Evolutionary conservation across 2,797 vertebrate species (phyloP).

Genomic region (Ctenopoma multispine): DNA sequence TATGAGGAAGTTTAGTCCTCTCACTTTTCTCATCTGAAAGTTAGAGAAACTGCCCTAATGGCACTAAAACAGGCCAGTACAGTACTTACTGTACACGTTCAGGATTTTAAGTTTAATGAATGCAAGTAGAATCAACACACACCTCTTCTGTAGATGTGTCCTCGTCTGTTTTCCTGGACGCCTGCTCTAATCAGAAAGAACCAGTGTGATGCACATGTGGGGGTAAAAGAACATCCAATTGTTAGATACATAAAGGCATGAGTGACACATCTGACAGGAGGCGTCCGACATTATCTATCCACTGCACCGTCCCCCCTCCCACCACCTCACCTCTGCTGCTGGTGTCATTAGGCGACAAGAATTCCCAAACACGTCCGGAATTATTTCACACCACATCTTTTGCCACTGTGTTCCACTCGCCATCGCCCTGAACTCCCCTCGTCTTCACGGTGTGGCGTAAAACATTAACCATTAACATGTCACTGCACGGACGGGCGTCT

Average conservation of each 20-base stretch:
- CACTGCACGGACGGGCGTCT: constrained; percentile 61
- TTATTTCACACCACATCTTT: constrained; percentile 74
- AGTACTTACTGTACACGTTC: constrained; percentile 25
- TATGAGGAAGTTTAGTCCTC: constrained; percentile 88
- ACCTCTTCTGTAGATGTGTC: constrained; percentile 13
- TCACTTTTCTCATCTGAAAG: constrained; percentile 95
- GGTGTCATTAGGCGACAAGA: constrained; percentile 62
- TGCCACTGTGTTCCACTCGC: constrained; percentile 20
- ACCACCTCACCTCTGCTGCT: constrained; percentile 33
- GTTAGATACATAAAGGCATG: constrained; percentile 41
- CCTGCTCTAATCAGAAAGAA: constrained; percentile 38
- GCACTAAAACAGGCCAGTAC: constrained; percentile 70
- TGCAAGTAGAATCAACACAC: not conserved
- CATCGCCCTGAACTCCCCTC: not conserved
- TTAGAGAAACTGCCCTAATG: constrained; percentile 80
- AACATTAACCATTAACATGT: constrained; percentile 70
- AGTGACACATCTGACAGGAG: constrained; percentile 57
- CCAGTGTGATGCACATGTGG: constrained; percentile 21
- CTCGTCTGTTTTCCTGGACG: constrained; percentile 8
- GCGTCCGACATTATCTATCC: constrained; percentile 38
- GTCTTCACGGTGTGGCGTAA: constrained; percentile 61
- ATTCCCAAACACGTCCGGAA: constrained; percentile 73
- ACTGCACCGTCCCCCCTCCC: not conserved
- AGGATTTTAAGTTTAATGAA: constrained; percentile 15
- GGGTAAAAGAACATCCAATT: constrained; percentile 61